Evolutionary conservation across 1,140 invertebrate species (phyloP), one percentile per base, ranked within the genome.

Genomic region (Leucophenga varia): DNA sequence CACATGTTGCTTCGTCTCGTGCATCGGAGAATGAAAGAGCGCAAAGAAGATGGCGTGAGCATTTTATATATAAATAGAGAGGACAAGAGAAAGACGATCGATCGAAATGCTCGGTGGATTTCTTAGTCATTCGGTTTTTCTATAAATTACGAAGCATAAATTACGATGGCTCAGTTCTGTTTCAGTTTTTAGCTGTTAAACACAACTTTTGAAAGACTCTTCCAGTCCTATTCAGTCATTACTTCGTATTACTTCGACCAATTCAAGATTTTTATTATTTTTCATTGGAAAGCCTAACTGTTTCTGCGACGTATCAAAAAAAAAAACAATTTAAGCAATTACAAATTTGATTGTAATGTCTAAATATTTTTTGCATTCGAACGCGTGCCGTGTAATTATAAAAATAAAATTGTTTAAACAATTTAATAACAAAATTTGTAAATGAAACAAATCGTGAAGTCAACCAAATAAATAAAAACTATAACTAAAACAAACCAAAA

Each of bases 171-270:
- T 59, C 57, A 72, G 58, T 72, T 64, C 56, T 60, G 54, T 63
- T 55, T 57, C 64, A 72, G 63, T 71, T 57, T 61, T 59, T 54
- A 53, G 52, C 68, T 71, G 68, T 72, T 61, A 48, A 69, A 72
- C 68, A 67, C 52, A 57, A 59, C 59, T 55, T 61, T 40, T 34
- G 28, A 32, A 18, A 17, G 34, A 36, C 19, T 36, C 34, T 17
- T 17, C 34, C n/a, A n/a, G n/a, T 36, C 14, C 19, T 36, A 36
- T 16, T 36, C 19, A 13, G 19, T 17, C 34, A 36, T 36, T 36
- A 14, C 34, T 17, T 36, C 10, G 14, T 17, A 36, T 36, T 36
- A 14, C 34, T 36, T 36, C 34, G 19, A 36, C n/a, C n/a, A n/a
- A n/a, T n/a, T n/a, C n/a, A n/a, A n/a, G n/a, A n/a, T n/a, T n/a